Base-by-base conservation (phyloP, 2,888 invertebrate genomes). In the Ellobium chinense region DNA sequence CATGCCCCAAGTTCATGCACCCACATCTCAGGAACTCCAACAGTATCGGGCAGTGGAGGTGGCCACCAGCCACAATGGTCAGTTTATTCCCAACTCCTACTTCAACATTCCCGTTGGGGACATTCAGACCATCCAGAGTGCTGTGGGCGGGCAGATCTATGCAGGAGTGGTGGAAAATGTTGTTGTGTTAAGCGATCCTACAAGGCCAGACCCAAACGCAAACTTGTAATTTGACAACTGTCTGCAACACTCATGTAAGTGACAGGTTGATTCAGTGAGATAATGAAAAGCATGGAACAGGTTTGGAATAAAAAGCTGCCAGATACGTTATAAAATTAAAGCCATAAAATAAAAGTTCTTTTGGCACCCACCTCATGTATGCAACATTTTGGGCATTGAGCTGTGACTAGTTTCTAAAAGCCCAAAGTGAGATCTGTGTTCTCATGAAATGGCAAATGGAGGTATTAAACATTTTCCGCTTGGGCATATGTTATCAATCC, bases 1-100 rank as follows among this genome's bases (percentile, higher is more conserved):
- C 37, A 80, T 80, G 73, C 73, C 80, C 4, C 80, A 80, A 29
- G 80, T 80, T 29, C 80, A 80, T 29, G 68, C 80, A 9, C 74
- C 80, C 12, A 39, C 73, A 21, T 29, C 66, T 29, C 80, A 80
- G 36, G 80, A 80, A n/a, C 56, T 78, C 1, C 78, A 78, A 27
- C 77, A 77, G 60, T 77, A 69, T 46, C 27, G 76, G 9, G 36
- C 76, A 1, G 36, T 76, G 36, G 76, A 76, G 27, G 66, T 66
- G n/a, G 21, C 76, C 7, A 34, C 65, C 24, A 69, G 39, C 60
- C 68, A 68, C 39, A 9, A 68, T 9, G 77, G 77, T 7, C 46
- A 68, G 31, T 69, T 77, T 9, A 18, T 77, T 27, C 39, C 77
- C 39, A 56, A 27, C n/a, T 60, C 70, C 5, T 79, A 79, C 58